phyloP scores from a whole-genome alignment of 2,888 invertebrate species.

The Griposia aprilina region DNA sequence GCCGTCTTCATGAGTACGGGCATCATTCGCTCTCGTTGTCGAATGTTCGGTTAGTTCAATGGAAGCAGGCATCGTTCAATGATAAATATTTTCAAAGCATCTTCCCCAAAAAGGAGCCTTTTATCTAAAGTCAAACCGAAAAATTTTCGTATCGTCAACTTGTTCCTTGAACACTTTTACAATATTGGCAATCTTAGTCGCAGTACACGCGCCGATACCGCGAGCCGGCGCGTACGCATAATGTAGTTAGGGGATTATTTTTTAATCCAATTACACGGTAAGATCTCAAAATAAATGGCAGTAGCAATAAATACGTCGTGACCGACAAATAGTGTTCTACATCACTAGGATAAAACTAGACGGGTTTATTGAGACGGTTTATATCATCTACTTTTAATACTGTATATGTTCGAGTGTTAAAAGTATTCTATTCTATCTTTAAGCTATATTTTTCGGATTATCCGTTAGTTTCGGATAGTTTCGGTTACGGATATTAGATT shows the following conservation, averaged over 20 bases:
- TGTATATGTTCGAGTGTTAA: not conserved
- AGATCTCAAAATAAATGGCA: constrained; percentile 73
- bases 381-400: constrained; percentile 35
- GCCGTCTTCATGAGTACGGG: not conserved
- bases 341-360: constrained; percentile 66
- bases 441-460: constrained; percentile 15
- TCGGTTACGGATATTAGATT: too few species aligned
- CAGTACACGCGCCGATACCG: constrained; percentile 24
- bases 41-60: not conserved
- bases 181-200: constrained; percentile 36
- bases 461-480: too few species aligned
- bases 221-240: constrained; percentile 44
- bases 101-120: not conserved
- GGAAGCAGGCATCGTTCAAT: not conserved
- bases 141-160: not conserved
- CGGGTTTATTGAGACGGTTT: constrained; percentile 66
- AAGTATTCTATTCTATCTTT: not conserved
- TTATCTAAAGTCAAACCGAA: not conserved
- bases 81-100: not conserved
- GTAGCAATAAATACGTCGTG: constrained; percentile 72
- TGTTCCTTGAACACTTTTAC: not conserved
- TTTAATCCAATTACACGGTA: constrained; percentile 70
- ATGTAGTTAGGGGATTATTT: constrained; percentile 61
- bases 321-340: constrained; percentile 67
- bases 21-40: not conserved